Base-by-base conservation (phyloP, 2,888 invertebrate species). In the Synergus japonicus region DNA sequence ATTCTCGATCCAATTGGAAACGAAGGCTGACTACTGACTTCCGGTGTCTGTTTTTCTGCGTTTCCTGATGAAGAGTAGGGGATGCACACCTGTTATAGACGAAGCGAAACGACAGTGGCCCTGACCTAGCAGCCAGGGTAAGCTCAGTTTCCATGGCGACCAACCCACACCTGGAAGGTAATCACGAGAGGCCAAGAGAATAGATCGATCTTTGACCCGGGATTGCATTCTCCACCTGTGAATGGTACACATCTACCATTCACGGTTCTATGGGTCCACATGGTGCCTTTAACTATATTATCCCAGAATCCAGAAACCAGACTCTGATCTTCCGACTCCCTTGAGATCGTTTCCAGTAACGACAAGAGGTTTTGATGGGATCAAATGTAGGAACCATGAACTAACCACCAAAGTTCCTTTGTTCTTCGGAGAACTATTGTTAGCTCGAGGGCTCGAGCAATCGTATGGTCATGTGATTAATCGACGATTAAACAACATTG, bases 121-220 rank as follows among this genome's bases (percentile, higher is more conserved):
- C 78, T 82, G 82, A 81, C 82, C 82, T 82, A 82, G 80, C 78
- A 78, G 78, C 78, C 80, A 76, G 82, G 82, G 69, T 76, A 76
- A 58, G 82, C 82, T 78, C 63, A 78, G 82, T 82, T 78, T 43
- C 82, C 80, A 82, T 82, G 77, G 78, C 60, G 69, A 81, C 82
- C 44, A n/a, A 82, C 78, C 82, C 80, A 78, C 82, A 82, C 82
- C 82, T 82, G 80, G 78, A 81, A 81, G 80, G 78, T 81, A 64
- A 78, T 64, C 77, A 37, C 66, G 58, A 60, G 66, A 41, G 41
- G 54, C 67, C 67, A 67, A 15, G 44, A 44, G 76, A 64, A 64
- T 76, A 76, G 63, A 76, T 79, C 67, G 77, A 79, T 79, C 79
- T 78, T 79, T 67, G 77, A 78, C 79, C 79, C 66, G 77, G 77